Evolutionary conservation across 2,113 vertebrate species (phyloP), one percentile per base, ranked within the genome.

Genomic region (Melanostigma gelatinosum): DNA sequence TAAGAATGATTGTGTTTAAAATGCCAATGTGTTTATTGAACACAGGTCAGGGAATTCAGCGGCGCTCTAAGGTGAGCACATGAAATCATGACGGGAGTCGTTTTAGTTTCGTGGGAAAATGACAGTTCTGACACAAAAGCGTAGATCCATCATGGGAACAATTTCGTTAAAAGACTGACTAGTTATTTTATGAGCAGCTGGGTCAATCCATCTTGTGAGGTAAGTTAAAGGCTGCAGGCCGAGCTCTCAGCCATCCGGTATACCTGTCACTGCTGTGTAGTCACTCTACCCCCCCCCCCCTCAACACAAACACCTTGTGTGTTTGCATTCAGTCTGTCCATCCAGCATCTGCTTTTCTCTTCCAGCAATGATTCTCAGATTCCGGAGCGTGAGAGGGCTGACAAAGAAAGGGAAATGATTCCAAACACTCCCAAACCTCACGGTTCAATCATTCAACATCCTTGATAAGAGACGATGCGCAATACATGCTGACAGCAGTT

Each of bases 161-260:
- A 93, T 94, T 90, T 92, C 73, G 72, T 89, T 94, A 92, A 94
- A 90, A 93, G 87, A 85, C 86, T 73, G 82, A 88, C 79, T 83
- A 54, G 72, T 90, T 84, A 84, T 89, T 93, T 91, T 72, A 91
- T 84, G 69, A 87, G 84, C 71, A 70, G 70, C 71, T 12, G 34
- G 79, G 80, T 88, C 90, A 57, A 92, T 94, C 84, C 81, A 79
- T 94, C 93, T 93, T 93, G 79, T 93, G 93, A 94, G 91, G 91
- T 92, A 89, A 92, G 91, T 86, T 82, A 83, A 85, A 89, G 87
- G 85, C 84, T 82, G 34, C 32, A 50, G 1, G 10, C 36, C 1
- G 22, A 77, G 69, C 72, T 60, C 38, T 50, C 54, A 44, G 78
- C 48, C 79, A 58, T 75, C 77, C 48, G 3, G 61, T 82, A 71